Conservation (phyloP, 2,113 vertebrate genomes). For the Ursus arctos region DNA sequence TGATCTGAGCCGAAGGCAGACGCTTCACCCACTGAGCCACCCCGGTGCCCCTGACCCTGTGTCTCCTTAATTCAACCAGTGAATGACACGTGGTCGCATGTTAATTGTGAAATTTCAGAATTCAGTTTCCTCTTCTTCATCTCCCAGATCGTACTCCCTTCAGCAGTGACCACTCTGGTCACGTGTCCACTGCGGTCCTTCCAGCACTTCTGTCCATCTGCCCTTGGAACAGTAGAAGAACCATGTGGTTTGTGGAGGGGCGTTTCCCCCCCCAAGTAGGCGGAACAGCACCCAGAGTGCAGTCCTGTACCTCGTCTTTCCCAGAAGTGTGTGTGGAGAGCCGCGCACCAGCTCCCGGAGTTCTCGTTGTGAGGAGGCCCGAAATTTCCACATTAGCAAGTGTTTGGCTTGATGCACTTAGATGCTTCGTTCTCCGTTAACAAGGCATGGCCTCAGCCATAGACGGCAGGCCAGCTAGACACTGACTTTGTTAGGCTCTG, state of each 20-base stretch:
- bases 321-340: accelerated
- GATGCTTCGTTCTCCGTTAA: not conserved
- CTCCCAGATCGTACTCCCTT: accelerated
- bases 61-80: accelerated
- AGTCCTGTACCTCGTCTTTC: accelerated
- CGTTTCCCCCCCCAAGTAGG: accelerated
- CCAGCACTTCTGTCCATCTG: accelerated
- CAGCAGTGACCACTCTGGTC: accelerated
- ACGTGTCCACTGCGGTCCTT: accelerated
- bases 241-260: not conserved
- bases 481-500: not conserved
- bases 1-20: not conserved
- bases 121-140: accelerated
- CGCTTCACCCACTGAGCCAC: not conserved
- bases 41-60: not conserved
- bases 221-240: not conserved
- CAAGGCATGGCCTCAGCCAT: accelerated
- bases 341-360: accelerated
- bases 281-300: accelerated
- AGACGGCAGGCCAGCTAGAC: accelerated
- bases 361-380: not conserved
- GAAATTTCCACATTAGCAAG: not conserved
- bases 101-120: not conserved
- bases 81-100: accelerated
- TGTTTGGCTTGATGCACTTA: accelerated